A percentile compares a stretch with the other conserved stretches of the same genome.
Conservation (phyloP, 2,113 vertebrate genomes). For the Megalops atlanticus region DNA sequence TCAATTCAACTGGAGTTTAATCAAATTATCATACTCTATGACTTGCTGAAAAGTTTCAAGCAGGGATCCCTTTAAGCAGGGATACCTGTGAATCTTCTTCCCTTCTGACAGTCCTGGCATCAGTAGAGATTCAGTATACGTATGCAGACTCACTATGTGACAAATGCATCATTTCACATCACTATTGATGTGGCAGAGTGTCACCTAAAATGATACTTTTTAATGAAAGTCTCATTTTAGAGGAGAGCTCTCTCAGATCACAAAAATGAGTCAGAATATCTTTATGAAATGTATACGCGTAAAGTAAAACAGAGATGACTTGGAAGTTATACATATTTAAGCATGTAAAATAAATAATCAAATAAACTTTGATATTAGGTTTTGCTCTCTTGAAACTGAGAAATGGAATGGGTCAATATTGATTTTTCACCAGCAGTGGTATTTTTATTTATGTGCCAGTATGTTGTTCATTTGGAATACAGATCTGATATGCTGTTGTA, state of each 20-base stretch:
- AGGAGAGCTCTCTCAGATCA: conserved; percentile 33
- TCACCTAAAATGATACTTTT: conserved; percentile 41
- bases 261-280: conserved; percentile 14
- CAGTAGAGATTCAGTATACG: conserved; percentile 33
- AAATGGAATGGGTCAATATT: conserved; percentile 20
- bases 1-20: too few species aligned
- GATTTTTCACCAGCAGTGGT: conserved; percentile 4
- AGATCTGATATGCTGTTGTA: neutral
- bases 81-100: neutral
- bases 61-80: neutral
- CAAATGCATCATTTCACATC: conserved; percentile 37
- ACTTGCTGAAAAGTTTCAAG: conserved; percentile 10
- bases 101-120: conserved; percentile 31
- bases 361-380: conserved; percentile 23
- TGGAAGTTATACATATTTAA: conserved; percentile 22
- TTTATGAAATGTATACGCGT: neutral
- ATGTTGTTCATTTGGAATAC: neutral
- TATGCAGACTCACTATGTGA: conserved; percentile 9
- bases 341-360: conserved; percentile 19
- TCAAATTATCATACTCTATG: too few species aligned
- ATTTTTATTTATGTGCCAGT: neutral
- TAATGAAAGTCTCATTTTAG: conserved; percentile 42
- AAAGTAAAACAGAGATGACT: conserved; percentile 16
- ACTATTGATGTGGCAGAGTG: conserved; percentile 37
- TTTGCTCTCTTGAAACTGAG: neutral